Conservation (phyloP, 2,888 invertebrate genomes). For the Agrochola lychnidis region DNA sequence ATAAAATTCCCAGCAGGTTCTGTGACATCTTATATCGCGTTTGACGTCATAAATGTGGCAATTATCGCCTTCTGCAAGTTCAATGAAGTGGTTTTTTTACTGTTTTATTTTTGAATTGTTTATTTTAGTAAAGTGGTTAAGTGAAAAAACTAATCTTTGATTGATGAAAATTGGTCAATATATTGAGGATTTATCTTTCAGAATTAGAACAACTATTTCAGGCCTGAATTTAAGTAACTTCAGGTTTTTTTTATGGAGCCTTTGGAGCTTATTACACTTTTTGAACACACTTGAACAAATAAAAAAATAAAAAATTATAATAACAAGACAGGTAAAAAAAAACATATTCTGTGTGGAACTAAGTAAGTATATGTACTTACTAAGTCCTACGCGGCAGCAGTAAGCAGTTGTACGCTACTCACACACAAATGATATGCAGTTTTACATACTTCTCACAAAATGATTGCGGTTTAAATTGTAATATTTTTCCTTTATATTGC, state of each 20-base stretch:
- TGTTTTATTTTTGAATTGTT: slow-evolving; percentile 16
- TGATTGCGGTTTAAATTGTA: background rate
- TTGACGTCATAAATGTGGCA: slow-evolving; percentile 50
- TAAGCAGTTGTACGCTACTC: too few species aligned
- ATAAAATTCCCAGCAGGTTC: slow-evolving; percentile 31
- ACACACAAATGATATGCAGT: background rate
- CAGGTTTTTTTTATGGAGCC: too few species aligned
- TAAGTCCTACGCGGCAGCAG: too few species aligned
- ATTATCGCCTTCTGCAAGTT: slow-evolving; percentile 39
- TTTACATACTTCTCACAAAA: background rate
- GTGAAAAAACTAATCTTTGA: background rate
- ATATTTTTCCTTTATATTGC: too few species aligned
- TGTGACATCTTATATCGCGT: too few species aligned
- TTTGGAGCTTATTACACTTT: background rate
- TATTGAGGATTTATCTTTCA: background rate
- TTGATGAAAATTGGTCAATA: background rate
- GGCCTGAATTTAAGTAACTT: too few species aligned
- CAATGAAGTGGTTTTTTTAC: slow-evolving; percentile 29
- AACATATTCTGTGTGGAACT: too few species aligned
- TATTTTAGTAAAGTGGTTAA: slow-evolving; percentile 6
- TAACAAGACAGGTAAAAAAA: too few species aligned
- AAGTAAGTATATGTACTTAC: too few species aligned
- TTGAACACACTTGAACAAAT: background rate
- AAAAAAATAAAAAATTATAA: background rate
- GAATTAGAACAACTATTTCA: background rate